A percentile compares a stretch with the other conserved stretches of the same genome.
These are phyloP conservation scores for Siphlonurus alternatus DNA, from an alignment of 2,888 invertebrate genomes.

Conservation along the genomic window DNA sequence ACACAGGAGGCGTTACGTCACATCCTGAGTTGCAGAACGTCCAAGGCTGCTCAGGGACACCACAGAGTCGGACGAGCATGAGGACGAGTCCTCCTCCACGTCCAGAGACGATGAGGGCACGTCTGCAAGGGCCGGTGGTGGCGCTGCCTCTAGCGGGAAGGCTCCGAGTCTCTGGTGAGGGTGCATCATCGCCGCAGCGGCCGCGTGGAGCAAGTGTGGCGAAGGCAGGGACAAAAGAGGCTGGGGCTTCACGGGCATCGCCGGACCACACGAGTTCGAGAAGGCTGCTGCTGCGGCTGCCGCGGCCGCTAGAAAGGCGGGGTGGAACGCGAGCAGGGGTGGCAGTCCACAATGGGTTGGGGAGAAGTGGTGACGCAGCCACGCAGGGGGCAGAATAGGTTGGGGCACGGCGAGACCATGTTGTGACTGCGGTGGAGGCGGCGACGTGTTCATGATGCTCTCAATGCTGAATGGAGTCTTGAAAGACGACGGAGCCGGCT, in stretches of 20 bases:
- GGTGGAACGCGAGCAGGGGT: conserved; percentile 6
- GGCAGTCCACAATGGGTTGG: conserved; percentile 1
- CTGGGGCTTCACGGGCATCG: conserved; percentile 4
- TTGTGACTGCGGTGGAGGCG: conserved; percentile 7
- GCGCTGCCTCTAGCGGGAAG: not conserved
- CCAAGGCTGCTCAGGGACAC: not conserved
- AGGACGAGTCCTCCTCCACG: conserved; percentile 7
- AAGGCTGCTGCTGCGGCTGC: conserved; percentile 4
- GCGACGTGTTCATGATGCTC: conserved; percentile 20
- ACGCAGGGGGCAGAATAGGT: conserved; percentile 3
- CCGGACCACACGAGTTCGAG: not conserved
- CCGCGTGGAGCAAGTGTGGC: not conserved
- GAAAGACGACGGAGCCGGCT: not conserved
- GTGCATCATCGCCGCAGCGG: not conserved
- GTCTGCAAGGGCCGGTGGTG: not conserved
- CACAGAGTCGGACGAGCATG: not conserved
- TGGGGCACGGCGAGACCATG: not conserved
- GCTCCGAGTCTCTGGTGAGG: not conserved
- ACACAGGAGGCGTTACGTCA: too few species aligned
- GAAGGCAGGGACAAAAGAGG: not conserved
- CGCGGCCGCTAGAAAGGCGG: conserved; percentile 6
- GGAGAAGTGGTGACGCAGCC: not conserved
- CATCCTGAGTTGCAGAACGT: not conserved
- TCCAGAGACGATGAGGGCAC: not conserved
- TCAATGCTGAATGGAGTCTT: conserved; percentile 23